Base-by-base conservation (phyloP, 2,113 vertebrate genomes). In the Cacatua alba region DNA sequence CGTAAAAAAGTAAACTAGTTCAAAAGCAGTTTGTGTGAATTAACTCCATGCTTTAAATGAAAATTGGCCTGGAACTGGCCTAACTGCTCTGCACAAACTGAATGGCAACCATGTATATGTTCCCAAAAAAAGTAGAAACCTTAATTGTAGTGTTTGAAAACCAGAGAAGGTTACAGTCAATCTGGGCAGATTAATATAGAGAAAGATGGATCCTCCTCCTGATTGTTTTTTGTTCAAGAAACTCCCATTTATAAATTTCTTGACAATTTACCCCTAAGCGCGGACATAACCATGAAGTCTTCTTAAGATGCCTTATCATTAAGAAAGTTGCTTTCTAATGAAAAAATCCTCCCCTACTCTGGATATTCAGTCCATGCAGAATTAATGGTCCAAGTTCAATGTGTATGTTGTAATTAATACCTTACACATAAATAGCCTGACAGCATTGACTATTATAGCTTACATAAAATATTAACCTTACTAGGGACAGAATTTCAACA, bases 71-170 rank as follows among this genome's bases (percentile, higher is more conserved):
- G 37, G 13, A 63, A 67, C 31, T 74, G 23, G 43, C 29, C 3
- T 9, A n/a, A 31, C 11, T 41, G 11, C n/a, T 43, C 52, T 13
- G 19, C 21, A 46, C 17, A 41, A 68, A 60, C 24, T 48, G 18
- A 69, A 21, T 5, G 25, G n/a, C 29, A 63, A 39, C 9, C 8
- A 5, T 2, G 2, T 8, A 29, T 15, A 33, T 9, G 10, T 2
- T 49, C 33, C 35, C 35, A 2, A 12, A 3, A 0, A 17, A 8
- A 53, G 14, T 2, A 68, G 20, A 17, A 81, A 20, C 13, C 59
- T 8, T 35, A 52, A 15, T 31, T 24, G 41, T 17, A 23, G 1
- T 1, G 21, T 31, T 26, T 37, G 37, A 33, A 35, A 85, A 69
- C 10, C 25, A 68, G 14, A 77, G 17, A 33, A 85, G n/a, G 76